Conservation (phyloP, 2,113 vertebrate genomes). For the Poeciliopsis retropinna region DNA sequence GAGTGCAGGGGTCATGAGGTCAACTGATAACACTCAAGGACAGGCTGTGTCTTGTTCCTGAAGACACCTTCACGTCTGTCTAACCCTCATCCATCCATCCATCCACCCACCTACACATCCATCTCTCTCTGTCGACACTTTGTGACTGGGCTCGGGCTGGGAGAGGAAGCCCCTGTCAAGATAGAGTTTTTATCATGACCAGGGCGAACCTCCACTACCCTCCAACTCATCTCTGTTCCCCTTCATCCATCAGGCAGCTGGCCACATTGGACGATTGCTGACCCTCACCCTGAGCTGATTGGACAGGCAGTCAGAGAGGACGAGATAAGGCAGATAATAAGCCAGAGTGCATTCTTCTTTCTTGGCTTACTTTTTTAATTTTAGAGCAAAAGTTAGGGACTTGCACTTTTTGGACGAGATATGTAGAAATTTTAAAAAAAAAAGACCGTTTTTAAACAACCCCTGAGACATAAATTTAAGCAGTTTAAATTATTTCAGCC, state of each 20-base stretch:
- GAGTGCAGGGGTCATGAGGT: conserved; percentile 52
- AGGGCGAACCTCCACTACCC: conserved; percentile 1
- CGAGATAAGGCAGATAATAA: conserved; percentile 53
- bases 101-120: conserved; percentile 59
- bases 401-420: conserved; percentile 11
- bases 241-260: conserved; percentile 75
- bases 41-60: conserved; percentile 70
- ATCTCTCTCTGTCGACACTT: conserved; percentile 69
- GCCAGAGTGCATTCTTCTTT: conserved; percentile 41
- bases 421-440: background rate
- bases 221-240: conserved; percentile 52
- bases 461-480: background rate
- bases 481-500: background rate
- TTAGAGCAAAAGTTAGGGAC: background rate
- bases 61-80: conserved; percentile 48
- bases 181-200: conserved; percentile 75
- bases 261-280: conserved; percentile 72
- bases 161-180: conserved; percentile 79
- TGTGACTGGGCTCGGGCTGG: conserved; percentile 62
- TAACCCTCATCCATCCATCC: conserved; percentile 57
- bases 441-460: background rate
- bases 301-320: conserved; percentile 34
- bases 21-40: conserved; percentile 66
- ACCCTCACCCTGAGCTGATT: conserved; percentile 59
- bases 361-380: conserved; percentile 19